Evolutionary conservation across 2,797 vertebrate species (phyloP).

Genomic region (Crocidura indochinensis): DNA sequence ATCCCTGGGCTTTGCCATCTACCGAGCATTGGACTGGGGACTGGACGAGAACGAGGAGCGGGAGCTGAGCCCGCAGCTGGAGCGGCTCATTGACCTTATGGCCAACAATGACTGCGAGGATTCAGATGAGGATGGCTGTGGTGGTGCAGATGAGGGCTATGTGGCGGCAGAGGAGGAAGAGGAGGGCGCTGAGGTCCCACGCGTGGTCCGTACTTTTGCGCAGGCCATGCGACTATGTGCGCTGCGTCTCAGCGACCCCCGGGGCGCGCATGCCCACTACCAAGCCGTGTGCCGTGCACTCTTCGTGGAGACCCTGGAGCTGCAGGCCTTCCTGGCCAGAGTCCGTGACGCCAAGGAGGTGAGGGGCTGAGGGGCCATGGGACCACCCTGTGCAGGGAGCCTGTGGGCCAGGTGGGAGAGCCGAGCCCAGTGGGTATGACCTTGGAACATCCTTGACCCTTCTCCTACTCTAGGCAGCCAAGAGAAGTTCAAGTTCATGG

Average conservation of each 20-base stretch:
- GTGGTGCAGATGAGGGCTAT: conserved; percentile 93
- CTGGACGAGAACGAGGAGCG: conserved; percentile 97
- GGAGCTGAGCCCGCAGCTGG: conserved; percentile 96
- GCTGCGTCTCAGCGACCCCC: conserved; percentile 91
- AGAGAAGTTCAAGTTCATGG: too few species aligned
- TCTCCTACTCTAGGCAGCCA: too few species aligned
- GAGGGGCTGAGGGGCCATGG: not conserved
- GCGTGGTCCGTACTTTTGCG: conserved; percentile 91
- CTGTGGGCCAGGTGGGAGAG: too few species aligned
- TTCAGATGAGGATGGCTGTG: conserved; percentile 68
- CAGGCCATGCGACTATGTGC: conserved; percentile 95
- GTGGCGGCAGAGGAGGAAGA: conserved; percentile 94
- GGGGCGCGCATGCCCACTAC: conserved; percentile 94
- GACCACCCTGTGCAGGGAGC: too few species aligned
- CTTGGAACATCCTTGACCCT: too few species aligned
- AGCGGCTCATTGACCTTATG: conserved; percentile 97
- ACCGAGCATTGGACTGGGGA: conserved; percentile 97
- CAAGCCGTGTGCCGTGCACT: conserved; percentile 97
- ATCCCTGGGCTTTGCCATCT: conserved; percentile 96
- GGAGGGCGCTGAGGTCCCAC: conserved; percentile 87
- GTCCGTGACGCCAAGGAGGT: conserved; percentile 97
- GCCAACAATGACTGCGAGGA: conserved; percentile 89
- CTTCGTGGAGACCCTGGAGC: conserved; percentile 96
- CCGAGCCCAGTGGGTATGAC: too few species aligned
- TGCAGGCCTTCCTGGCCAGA: conserved; percentile 96